These are phyloP conservation scores for Caranx ignobilis DNA, from an alignment of 2,113 vertebrate genomes.

Conservation along the genomic window DNA sequence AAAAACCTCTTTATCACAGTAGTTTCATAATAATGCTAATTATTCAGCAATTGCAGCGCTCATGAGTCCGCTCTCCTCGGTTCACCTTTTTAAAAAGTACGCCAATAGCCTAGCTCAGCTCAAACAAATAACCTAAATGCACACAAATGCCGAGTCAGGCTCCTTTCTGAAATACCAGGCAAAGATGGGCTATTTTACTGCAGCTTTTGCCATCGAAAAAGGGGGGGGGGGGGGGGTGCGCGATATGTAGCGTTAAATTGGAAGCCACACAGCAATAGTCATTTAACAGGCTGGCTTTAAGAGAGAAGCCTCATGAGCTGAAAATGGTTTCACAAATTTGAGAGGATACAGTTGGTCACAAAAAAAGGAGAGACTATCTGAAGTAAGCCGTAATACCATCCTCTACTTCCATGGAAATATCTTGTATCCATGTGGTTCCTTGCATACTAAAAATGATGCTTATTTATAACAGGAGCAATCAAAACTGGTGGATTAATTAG, in stretches of 20 bases:
- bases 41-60: slow-evolving; percentile 35
- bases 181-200: slow-evolving; percentile 58
- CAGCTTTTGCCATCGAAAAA: slow-evolving; percentile 58
- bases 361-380: neutral
- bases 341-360: slow-evolving; percentile 27
- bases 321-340: slow-evolving; percentile 66
- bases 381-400: neutral
- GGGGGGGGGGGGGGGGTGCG: slow-evolving; percentile 7
- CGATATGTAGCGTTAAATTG: slow-evolving; percentile 78
- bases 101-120: slow-evolving; percentile 57
- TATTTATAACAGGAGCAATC: slow-evolving; percentile 17
- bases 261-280: slow-evolving; percentile 68
- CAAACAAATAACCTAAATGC: slow-evolving; percentile 56
- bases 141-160: slow-evolving; percentile 69
- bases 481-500: slow-evolving; percentile 43
- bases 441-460: slow-evolving; percentile 21
- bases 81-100: slow-evolving; percentile 60
- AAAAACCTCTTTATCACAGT: slow-evolving; percentile 21
- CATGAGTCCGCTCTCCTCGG: slow-evolving; percentile 38
- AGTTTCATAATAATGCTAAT: slow-evolving; percentile 48
- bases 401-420: neutral
- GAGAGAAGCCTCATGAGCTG: slow-evolving; percentile 61
- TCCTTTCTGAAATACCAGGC: slow-evolving; percentile 55
- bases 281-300: slow-evolving; percentile 73
- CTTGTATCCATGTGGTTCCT: neutral